Conservation (phyloP, 2,797 vertebrate genomes). For the Acomys russatus region DNA sequence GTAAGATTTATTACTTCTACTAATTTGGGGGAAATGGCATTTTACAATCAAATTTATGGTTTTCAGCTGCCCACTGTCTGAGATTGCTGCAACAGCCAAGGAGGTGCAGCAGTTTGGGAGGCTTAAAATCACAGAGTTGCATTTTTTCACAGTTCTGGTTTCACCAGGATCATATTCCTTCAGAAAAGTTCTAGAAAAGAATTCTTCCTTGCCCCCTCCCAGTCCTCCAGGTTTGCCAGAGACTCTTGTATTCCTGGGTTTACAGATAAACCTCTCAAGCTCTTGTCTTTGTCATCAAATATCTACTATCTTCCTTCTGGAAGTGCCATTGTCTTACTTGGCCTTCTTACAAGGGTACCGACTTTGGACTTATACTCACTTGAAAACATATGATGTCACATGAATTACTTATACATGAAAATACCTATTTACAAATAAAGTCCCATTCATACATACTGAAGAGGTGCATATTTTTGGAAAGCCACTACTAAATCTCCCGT, state of each 20-base stretch:
- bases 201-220: not conserved
- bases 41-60: not conserved
- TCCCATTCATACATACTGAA: not conserved
- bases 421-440: constrained; percentile 42
- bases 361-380: not conserved
- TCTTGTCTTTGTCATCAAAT: not conserved
- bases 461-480: not conserved
- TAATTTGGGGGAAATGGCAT: not conserved
- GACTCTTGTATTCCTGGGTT: not conserved
- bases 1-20: not conserved
- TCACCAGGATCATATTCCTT: not conserved
- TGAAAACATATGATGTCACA: not conserved
- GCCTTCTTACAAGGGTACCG: not conserved
- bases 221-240: not conserved
- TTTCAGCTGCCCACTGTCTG: constrained; percentile 12
- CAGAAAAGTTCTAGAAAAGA: not conserved
- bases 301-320: not conserved
- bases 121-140: constrained; percentile 6
- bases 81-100: not conserved
- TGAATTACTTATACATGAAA: not conserved
- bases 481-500: not conserved
- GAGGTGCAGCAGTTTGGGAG: not conserved
- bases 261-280: not conserved
- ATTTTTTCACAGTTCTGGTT: not conserved
- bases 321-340: not conserved